These are phyloP conservation scores for Pharmacophagus antenor DNA, from an alignment of 2,888 invertebrate species.

Conservation along the genomic window DNA sequence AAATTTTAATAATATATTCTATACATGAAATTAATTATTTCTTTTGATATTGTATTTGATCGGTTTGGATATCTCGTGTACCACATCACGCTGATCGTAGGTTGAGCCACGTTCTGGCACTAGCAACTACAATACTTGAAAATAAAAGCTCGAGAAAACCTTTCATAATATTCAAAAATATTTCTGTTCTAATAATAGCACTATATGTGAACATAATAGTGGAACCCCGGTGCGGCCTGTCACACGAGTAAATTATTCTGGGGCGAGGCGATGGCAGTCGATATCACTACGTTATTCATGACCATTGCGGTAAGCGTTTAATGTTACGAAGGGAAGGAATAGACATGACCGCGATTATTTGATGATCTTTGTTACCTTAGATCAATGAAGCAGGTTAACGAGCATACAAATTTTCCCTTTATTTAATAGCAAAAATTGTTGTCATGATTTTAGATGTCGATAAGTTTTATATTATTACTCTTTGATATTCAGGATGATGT, in stretches of 20 bases:
- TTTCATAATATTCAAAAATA: slow-evolving; percentile 5
- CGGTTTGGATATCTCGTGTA: slow-evolving; percentile 15
- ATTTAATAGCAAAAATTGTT: slow-evolving; percentile 28
- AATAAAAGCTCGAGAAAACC: not conserved
- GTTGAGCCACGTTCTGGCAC: not conserved
- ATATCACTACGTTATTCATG: slow-evolving; percentile 78
- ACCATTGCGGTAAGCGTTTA: slow-evolving; percentile 60
- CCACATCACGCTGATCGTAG: not conserved
- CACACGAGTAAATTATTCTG: slow-evolving; percentile 71
- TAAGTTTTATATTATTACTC: slow-evolving; percentile 32
- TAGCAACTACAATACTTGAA: too few relatives aligned
- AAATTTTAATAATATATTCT: too few relatives aligned
- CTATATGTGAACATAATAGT: slow-evolving; percentile 39
- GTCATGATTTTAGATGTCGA: slow-evolving; percentile 4
- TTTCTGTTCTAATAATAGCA: slow-evolving; percentile 55
- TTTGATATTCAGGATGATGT: slow-evolving; percentile 20
- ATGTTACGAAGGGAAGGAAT: slow-evolving; percentile 51
- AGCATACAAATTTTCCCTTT: slow-evolving; percentile 23
- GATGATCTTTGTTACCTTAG: slow-evolving; percentile 12
- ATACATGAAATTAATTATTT: too few relatives aligned
- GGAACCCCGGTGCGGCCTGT: slow-evolving; percentile 44
- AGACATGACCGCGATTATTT: slow-evolving; percentile 44
- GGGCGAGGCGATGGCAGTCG: slow-evolving; percentile 66
- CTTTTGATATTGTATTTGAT: too few relatives aligned
- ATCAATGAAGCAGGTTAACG: slow-evolving; percentile 12